Conservation (phyloP, 35 echinoderm and acorn worm species). For the Stichopus chloronotus region DNA sequence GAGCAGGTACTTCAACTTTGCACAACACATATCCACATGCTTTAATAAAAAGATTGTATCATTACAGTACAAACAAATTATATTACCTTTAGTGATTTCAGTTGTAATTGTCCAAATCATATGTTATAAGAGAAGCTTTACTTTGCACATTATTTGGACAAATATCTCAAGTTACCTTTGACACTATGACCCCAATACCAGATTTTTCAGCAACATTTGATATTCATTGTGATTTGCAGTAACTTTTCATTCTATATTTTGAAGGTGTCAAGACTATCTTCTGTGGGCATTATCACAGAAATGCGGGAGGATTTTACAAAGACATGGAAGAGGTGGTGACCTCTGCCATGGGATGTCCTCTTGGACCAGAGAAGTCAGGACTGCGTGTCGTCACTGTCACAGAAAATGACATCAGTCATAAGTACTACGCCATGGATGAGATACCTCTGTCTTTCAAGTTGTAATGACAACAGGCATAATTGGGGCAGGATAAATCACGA, state of each 20-base stretch:
- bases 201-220: too few relatives aligned
- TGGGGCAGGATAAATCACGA: background rate
- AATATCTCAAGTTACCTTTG: too few relatives aligned
- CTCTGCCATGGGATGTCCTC: conserved; percentile 82
- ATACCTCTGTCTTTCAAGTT: conserved; percentile 57
- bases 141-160: too few relatives aligned
- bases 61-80: too few relatives aligned
- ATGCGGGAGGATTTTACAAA: conserved; percentile 88
- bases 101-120: too few relatives aligned
- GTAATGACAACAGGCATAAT: background rate
- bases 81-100: too few relatives aligned
- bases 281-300: conserved; percentile 95
- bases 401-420: conserved; percentile 68
- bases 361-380: conserved; percentile 80
- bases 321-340: conserved; percentile 91
- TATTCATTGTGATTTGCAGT: too few relatives aligned
- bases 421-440: conserved; percentile 80
- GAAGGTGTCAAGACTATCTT: conserved; percentile 89
- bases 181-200: too few relatives aligned
- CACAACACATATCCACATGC: background rate
- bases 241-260: background rate
- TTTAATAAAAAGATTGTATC: background rate
- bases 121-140: too few relatives aligned
- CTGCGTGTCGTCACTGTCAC: conserved; percentile 84
- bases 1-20: background rate